phyloP scores from a whole-genome alignment of 2,888 invertebrate genomes.

The Melolontha melolontha region DNA sequence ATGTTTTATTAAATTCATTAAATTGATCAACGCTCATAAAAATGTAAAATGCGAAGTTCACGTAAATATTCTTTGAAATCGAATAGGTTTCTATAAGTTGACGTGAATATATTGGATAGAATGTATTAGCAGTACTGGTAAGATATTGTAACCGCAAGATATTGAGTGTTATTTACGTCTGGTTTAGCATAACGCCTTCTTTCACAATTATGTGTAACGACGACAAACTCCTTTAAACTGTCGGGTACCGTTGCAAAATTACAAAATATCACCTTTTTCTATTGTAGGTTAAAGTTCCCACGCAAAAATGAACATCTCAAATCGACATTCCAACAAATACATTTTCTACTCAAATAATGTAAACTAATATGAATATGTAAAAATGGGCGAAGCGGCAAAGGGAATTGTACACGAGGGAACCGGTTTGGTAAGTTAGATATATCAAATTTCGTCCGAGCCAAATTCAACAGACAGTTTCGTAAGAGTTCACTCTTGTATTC shows the following conservation, averaged over 20 bases:
- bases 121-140: no score
- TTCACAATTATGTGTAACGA: background rate
- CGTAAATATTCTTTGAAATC: no score
- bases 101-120: no score
- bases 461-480: slow-evolving; percentile 35
- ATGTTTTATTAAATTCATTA: no score
- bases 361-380: slow-evolving; percentile 27
- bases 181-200: no score
- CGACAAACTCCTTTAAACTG: background rate
- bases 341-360: slow-evolving; percentile 4
- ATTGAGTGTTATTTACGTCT: no score
- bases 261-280: slow-evolving; percentile 12
- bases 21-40: no score
- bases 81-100: no score
- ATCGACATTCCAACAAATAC: slow-evolving; percentile 3
- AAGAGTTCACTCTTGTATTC: slow-evolving; percentile 27
- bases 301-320: slow-evolving; percentile 13
- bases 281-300: slow-evolving; percentile 19
- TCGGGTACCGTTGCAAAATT: slow-evolving; percentile 22
- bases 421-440: slow-evolving; percentile 31
- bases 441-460: slow-evolving; percentile 39
- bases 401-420: slow-evolving; percentile 24
- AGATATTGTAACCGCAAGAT: no score
- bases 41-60: no score
- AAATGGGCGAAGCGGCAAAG: slow-evolving; percentile 20